Evolutionary conservation across 2,113 vertebrate genomes (phyloP).

Genomic region (Eira barbara): DNA sequence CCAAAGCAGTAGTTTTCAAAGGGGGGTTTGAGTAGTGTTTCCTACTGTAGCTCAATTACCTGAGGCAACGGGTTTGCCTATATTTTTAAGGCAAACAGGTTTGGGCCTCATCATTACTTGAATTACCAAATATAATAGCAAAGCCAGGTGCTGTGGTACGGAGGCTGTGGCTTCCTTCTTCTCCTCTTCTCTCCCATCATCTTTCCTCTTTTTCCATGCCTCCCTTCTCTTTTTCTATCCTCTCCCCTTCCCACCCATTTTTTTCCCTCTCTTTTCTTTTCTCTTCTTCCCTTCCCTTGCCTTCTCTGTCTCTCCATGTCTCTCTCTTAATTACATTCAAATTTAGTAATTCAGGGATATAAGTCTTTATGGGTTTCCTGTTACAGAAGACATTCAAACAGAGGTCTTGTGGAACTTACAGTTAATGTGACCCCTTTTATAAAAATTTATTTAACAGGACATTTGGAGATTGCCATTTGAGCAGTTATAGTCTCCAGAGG

Average conservation of each 20-base stretch:
- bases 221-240: background rate
- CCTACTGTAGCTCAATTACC: background rate
- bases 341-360: background rate
- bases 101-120: background rate
- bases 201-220: background rate
- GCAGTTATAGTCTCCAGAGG: background rate
- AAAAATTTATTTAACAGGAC: background rate
- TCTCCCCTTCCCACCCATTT: background rate
- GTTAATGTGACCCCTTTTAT: background rate
- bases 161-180: background rate
- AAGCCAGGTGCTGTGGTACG: background rate
- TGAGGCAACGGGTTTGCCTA: background rate
- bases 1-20: background rate
- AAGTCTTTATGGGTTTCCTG: background rate
- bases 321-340: background rate
- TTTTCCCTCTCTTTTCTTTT: background rate
- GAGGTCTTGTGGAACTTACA: background rate
- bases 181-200: too few species aligned
- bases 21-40: background rate
- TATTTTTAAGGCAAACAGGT: background rate
- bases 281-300: background rate
- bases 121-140: background rate
- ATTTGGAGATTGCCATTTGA: background rate
- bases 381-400: background rate
- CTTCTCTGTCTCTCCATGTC: background rate